These are phyloP conservation scores for Cheirogaleus medius DNA, from an alignment of 2,113 vertebrate genomes.

Conservation along the genomic window DNA sequence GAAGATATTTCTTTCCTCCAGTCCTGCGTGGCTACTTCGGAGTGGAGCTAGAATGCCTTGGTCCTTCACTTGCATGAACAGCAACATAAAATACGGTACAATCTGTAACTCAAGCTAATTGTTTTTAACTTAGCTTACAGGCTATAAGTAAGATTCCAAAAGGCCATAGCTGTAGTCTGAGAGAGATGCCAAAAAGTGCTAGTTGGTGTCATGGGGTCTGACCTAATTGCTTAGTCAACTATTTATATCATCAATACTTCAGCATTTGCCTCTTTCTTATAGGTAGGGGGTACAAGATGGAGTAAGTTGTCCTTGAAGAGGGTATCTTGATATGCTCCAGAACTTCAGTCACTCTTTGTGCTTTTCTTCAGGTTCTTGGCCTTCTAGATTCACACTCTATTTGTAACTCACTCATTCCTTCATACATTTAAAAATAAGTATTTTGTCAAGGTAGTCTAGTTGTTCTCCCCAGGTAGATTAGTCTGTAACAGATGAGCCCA, in stretches of 20 bases:
- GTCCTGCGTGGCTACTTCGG: background rate
- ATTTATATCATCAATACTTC: background rate
- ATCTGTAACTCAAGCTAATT: background rate
- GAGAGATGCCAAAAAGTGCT: background rate
- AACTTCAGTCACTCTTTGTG: background rate
- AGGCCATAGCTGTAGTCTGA: background rate
- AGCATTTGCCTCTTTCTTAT: background rate
- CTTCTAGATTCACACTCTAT: background rate
- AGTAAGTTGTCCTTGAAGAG: background rate
- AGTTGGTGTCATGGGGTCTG: background rate
- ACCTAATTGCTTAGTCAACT: background rate
- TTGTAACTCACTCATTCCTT: background rate
- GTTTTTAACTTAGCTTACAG: background rate
- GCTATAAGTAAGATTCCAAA: background rate
- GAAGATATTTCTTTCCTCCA: background rate
- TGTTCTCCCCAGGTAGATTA: background rate
- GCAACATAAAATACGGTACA: background rate
- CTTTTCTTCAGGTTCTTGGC: background rate
- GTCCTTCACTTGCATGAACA: background rate
- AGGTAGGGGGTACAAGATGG: background rate
- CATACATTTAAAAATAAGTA: background rate
- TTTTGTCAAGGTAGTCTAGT: background rate
- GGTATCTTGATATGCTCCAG: background rate
- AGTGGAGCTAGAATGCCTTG: background rate
- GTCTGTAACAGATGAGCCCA: background rate